These are phyloP conservation scores for Armadillidium nasatum DNA, from an alignment of 1,140 invertebrate species.

Conservation along the genomic window DNA sequence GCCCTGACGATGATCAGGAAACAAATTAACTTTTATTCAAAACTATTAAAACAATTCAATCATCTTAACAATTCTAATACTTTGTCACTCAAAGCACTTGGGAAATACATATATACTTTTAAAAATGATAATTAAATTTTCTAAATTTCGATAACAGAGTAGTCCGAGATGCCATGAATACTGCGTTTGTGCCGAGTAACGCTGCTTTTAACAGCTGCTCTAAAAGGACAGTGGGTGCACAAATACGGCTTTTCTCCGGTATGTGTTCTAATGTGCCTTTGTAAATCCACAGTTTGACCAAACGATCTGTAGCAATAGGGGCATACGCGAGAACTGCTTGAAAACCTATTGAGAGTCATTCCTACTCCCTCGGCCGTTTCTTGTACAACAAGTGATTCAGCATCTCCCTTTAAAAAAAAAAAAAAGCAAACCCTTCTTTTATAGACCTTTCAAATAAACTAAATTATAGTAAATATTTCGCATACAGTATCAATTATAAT, in stretches of 20 bases:
- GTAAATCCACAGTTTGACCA: constrained; percentile 22
- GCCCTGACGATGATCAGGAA: too few species aligned
- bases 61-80: too few species aligned
- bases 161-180: not conserved
- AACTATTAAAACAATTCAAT: too few species aligned
- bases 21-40: too few species aligned
- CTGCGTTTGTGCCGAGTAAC: constrained; percentile 1
- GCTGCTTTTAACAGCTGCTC: constrained; percentile 18
- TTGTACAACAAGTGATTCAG: not conserved
- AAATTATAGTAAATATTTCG: too few species aligned
- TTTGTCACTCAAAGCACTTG: too few species aligned
- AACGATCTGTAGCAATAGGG: constrained; percentile 17
- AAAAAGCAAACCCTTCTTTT: too few species aligned
- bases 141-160: not conserved
- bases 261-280: too few species aligned
- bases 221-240: constrained; percentile 23
- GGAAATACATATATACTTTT: too few species aligned
- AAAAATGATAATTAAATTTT: too few species aligned
- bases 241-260: constrained; percentile 21
- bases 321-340: not conserved
- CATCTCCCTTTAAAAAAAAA: not conserved
- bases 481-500: too few species aligned
- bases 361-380: not conserved
- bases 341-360: not conserved
- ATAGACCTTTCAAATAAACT: too few species aligned